These are phyloP conservation scores for Chrysoperla carnea DNA, from an alignment of 1,140 invertebrate species.

Conservation along the genomic window DNA sequence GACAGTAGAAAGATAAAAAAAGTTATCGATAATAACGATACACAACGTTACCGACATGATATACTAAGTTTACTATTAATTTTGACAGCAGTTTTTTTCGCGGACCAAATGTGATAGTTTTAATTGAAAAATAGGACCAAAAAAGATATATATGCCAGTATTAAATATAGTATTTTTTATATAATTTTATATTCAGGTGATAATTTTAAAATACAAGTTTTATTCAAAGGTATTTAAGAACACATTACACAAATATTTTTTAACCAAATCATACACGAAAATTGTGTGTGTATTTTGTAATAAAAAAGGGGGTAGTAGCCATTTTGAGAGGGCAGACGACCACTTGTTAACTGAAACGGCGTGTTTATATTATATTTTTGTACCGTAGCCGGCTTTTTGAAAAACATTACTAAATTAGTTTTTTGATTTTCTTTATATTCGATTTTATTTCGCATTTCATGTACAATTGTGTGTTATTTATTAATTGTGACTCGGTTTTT, in stretches of 20 bases:
- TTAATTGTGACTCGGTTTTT: not conserved
- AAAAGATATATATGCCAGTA: conserved; percentile 7
- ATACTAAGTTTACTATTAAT: conserved; percentile 6
- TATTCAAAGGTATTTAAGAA: not conserved
- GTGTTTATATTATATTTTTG: conserved; percentile 6
- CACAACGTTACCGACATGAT: conserved; percentile 3
- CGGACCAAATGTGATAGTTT: conserved; percentile 8
- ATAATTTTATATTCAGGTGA: conserved; percentile 3
- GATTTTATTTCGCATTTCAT: not conserved
- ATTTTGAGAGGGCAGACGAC: conserved; percentile 6
- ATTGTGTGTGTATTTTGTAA: conserved; percentile 4
- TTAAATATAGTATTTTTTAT: conserved; percentile 9
- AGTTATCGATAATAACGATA: not conserved
- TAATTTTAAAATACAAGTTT: too few species aligned
- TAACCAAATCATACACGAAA: not conserved
- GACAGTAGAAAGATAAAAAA: not conserved
- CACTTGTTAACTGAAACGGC: conserved; percentile 10
- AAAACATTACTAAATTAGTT: not conserved
- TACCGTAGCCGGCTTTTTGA: not conserved
- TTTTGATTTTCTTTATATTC: not conserved
- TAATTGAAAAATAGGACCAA: conserved; percentile 3
- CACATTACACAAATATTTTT: not conserved
- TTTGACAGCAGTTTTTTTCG: conserved; percentile 10
- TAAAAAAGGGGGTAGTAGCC: conserved; percentile 6
- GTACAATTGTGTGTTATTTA: not conserved